Conservation (phyloP, 2,888 invertebrate genomes). For the Margaritifera margaritifera region DNA sequence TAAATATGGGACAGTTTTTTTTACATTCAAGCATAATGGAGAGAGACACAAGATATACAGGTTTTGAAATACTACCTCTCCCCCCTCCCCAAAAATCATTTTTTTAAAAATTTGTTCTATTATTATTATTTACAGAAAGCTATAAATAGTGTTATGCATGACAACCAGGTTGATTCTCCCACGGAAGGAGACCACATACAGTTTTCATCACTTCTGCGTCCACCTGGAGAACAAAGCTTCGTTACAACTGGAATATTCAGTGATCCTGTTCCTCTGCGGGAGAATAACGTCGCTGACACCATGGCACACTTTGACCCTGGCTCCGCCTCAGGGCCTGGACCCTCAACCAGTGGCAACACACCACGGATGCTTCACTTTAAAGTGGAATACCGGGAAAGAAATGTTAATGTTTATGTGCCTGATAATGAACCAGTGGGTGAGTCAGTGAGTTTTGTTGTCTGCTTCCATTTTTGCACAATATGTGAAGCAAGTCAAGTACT, state of each 20-base stretch:
- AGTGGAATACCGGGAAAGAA: conserved; percentile 67
- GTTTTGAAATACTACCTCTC: no score
- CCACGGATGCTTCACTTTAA: conserved; percentile 63
- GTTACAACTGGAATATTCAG: conserved; percentile 38
- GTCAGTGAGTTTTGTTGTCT: conserved; percentile 7
- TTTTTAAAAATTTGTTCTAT: no score
- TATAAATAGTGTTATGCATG: conserved; percentile 59
- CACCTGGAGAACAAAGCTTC: conserved; percentile 24
- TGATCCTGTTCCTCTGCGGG: conserved; percentile 34
- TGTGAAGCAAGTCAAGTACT: no score
- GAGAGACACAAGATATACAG: no score
- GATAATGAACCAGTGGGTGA: conserved; percentile 67
- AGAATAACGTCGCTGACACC: conserved; percentile 40
- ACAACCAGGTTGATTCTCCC: conserved; percentile 37
- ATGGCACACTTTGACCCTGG: conserved; percentile 47
- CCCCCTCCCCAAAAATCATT: no score
- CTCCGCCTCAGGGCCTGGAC: conserved; percentile 52
- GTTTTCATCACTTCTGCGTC: conserved; percentile 11
- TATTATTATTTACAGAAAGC: conserved; percentile 47
- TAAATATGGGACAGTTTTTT: no score
- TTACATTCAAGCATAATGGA: no score
- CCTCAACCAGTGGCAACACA: conserved; percentile 43
- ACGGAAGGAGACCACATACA: conserved; percentile 24
- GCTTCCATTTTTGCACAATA: background rate
- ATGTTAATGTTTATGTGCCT: conserved; percentile 57